Conservation (phyloP, 2,888 invertebrate genomes). For the Cyclophora albipunctata region DNA sequence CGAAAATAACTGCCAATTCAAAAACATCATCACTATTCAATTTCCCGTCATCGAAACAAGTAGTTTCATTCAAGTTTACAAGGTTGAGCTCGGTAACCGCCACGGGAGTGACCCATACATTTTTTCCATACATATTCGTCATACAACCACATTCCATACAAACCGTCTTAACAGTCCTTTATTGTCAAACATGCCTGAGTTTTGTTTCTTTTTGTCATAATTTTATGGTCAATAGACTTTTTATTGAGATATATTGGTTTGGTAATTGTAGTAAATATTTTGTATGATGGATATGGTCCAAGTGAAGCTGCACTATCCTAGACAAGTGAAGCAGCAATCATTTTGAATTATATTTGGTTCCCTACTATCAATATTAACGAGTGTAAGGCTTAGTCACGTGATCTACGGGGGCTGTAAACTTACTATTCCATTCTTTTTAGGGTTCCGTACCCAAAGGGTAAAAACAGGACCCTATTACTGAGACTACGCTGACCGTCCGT, state of each 20-base stretch:
- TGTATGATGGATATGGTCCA: no score
- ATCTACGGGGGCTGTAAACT: no score
- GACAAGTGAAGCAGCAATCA: no score
- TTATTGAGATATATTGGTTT: slow-evolving; percentile 3
- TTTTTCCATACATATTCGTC: slow-evolving; percentile 9
- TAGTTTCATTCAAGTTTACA: slow-evolving; percentile 1
- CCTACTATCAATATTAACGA: no score
- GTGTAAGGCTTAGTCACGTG: no score
- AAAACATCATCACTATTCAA: slow-evolving; percentile 2
- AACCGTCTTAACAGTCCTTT: slow-evolving; percentile 4
- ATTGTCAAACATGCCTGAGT: slow-evolving; percentile 9
- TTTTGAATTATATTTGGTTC: no score
- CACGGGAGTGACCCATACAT: slow-evolving; percentile 2
- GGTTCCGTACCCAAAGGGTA: no score
- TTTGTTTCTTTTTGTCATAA: slow-evolving; percentile 7
- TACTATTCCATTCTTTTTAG: no score
- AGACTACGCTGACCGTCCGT: no score
- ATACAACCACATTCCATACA: slow-evolving; percentile 11
- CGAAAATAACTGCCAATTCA: neutral
- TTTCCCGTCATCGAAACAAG: neutral
- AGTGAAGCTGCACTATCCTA: no score
- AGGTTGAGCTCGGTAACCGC: slow-evolving; percentile 1
- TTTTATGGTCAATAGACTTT: slow-evolving; percentile 8
- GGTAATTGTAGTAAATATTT: neutral
- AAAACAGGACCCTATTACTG: no score